phyloP scores from a whole-genome alignment of 2,888 invertebrate species.

The Sphaeridia pumilis region DNA sequence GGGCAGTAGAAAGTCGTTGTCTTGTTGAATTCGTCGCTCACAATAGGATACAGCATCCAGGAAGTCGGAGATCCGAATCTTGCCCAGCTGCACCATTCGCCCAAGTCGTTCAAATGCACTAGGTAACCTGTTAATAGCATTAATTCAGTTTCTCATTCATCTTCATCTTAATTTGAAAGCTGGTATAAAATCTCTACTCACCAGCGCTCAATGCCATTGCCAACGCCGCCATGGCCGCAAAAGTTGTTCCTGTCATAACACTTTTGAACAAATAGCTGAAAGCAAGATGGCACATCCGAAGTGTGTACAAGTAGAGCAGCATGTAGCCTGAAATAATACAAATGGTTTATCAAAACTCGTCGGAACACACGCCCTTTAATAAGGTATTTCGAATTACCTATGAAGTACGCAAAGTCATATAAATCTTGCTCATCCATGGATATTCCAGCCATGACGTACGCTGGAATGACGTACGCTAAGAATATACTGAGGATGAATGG shows the following conservation, averaged over 20 bases:
- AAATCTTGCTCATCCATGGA: conserved; percentile 43
- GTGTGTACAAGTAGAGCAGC: conserved; percentile 39
- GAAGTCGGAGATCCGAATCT: conserved; percentile 57
- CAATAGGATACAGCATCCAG: conserved; percentile 58
- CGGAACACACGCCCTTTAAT: background rate
- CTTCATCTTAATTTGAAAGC: too few relatives aligned
- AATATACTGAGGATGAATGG: conserved; percentile 68
- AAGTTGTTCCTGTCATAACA: conserved; percentile 49
- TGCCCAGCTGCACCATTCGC: conserved; percentile 54
- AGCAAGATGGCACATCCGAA: conserved; percentile 44
- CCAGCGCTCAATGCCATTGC: conserved; percentile 51
- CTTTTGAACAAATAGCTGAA: conserved; percentile 54
- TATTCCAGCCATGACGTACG: conserved; percentile 75
- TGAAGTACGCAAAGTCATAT: conserved; percentile 37
- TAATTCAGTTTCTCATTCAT: background rate
- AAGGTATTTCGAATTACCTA: conserved; percentile 31
- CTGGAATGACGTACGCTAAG: conserved; percentile 73
- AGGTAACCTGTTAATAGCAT: conserved; percentile 43
- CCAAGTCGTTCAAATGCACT: conserved; percentile 56
- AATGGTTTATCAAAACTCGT: background rate
- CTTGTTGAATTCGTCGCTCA: conserved; percentile 52
- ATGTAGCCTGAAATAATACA: conserved; percentile 38
- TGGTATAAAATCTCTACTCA: background rate
- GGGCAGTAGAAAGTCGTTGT: conserved; percentile 37
- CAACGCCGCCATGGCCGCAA: conserved; percentile 51